phyloP scores from a whole-genome alignment of 2,888 invertebrate genomes.

The Cryptus armator region DNA sequence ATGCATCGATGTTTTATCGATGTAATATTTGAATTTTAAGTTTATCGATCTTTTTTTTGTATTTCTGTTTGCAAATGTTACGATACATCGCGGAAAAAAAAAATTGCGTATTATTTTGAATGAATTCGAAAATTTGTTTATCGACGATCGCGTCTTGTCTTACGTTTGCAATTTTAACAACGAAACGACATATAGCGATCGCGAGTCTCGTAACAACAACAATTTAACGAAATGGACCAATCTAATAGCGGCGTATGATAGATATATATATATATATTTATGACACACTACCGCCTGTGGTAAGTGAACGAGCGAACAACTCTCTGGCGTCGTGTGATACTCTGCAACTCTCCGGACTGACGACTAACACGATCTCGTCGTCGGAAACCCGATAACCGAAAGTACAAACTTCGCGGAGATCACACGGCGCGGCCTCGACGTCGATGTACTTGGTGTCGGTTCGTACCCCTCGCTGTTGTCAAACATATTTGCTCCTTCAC shows the following conservation, averaged over 20 bases:
- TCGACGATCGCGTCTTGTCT: no score
- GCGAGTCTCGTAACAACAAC: neutral
- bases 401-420: conserved; percentile 53
- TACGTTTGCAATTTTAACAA: no score
- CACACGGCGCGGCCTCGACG: conserved; percentile 25
- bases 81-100: no score
- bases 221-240: neutral
- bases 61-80: no score
- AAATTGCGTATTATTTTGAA: no score
- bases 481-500: conserved; percentile 55
- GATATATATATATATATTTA: neutral
- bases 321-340: neutral
- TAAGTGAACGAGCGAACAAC: conserved; percentile 3
- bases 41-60: no score
- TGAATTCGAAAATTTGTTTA: no score
- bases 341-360: neutral
- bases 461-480: conserved; percentile 19
- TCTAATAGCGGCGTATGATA: neutral
- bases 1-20: no score
- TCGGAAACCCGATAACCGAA: conserved; percentile 61
- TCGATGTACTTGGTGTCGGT: conserved; percentile 4
- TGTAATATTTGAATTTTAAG: no score
- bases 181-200: neutral
- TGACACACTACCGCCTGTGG: neutral
- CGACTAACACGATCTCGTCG: neutral